Percentiles rank a stretch among this genome's conserved stretches.
Evolutionary conservation across 2,888 invertebrate genomes (phyloP).

Genomic region (Eristalis intricaria): DNA sequence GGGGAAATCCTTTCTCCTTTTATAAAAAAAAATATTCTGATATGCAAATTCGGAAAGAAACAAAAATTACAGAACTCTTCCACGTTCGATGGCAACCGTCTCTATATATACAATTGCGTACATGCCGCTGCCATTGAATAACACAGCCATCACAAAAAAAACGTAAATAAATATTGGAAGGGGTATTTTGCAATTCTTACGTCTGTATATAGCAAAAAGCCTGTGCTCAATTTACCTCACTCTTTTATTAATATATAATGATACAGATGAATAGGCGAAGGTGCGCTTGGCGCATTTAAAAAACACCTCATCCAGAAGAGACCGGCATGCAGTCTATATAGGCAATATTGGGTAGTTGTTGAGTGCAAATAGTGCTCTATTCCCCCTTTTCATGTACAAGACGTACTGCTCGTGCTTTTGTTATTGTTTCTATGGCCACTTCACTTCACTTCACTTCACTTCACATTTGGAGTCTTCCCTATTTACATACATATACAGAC

Average conservation of each 20-base stretch:
- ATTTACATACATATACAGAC: conserved; percentile 42
- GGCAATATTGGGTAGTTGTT: conserved; percentile 31
- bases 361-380: conserved; percentile 12
- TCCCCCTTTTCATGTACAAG: conserved; percentile 11
- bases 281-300: conserved; percentile 34
- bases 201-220: conserved; percentile 23
- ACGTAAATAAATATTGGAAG: conserved; percentile 40
- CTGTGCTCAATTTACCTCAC: conserved; percentile 41
- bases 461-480: conserved; percentile 31
- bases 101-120: neutral
- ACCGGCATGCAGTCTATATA: neutral
- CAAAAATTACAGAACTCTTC: conserved; percentile 10
- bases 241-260: conserved; percentile 26
- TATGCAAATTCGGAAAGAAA: neutral
- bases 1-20: neutral
- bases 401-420: conserved; percentile 15
- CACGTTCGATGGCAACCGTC: neutral
- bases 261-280: conserved; percentile 47
- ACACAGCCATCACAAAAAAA: conserved; percentile 29
- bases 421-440: conserved; percentile 25
- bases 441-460: conserved; percentile 25
- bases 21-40: neutral
- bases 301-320: conserved; percentile 14
- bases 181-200: conserved; percentile 36
- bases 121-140: conserved; percentile 27